Evolutionary conservation across 1,140 invertebrate genomes (phyloP).

Genomic region (Bombus ignitus): DNA sequence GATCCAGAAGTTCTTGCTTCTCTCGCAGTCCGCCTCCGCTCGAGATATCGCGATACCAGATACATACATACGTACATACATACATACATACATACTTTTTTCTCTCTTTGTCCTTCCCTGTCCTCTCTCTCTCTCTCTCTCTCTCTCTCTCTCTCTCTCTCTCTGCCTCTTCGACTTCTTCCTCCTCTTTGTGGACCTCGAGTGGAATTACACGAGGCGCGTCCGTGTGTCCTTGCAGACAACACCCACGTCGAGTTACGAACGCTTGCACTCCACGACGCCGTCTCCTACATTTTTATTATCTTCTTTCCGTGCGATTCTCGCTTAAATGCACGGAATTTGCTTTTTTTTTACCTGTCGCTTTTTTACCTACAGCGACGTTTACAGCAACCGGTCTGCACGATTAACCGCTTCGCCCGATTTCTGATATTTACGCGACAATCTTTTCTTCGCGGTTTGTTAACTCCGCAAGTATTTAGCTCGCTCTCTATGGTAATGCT

Average conservation of each 20-base stretch:
- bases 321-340: slow-evolving; percentile 22
- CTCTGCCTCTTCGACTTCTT: not conserved
- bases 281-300: slow-evolving; percentile 23
- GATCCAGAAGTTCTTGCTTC: slow-evolving; percentile 50
- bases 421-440: not conserved
- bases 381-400: too few species aligned
- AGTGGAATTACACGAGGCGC: slow-evolving; percentile 42
- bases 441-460: not conserved
- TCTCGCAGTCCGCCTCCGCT: slow-evolving; percentile 30
- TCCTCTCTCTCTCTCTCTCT: too few species aligned
- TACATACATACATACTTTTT: not conserved
- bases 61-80: not conserved
- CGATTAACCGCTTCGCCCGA: slow-evolving; percentile 15
- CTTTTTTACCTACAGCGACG: slow-evolving; percentile 30
- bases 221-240: slow-evolving; percentile 55
- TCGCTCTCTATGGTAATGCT: not conserved
- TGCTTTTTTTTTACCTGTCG: not conserved
- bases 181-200: not conserved
- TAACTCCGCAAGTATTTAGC: not conserved
- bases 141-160: not conserved
- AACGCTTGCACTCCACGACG: slow-evolving; percentile 21
- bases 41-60: slow-evolving; percentile 46
- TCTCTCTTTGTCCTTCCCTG: not conserved
- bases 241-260: slow-evolving; percentile 53
- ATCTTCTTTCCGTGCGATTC: slow-evolving; percentile 2